These are phyloP conservation scores for Protodeltote pygarga DNA, from an alignment of 2,888 invertebrate genomes.

Conservation along the genomic window DNA sequence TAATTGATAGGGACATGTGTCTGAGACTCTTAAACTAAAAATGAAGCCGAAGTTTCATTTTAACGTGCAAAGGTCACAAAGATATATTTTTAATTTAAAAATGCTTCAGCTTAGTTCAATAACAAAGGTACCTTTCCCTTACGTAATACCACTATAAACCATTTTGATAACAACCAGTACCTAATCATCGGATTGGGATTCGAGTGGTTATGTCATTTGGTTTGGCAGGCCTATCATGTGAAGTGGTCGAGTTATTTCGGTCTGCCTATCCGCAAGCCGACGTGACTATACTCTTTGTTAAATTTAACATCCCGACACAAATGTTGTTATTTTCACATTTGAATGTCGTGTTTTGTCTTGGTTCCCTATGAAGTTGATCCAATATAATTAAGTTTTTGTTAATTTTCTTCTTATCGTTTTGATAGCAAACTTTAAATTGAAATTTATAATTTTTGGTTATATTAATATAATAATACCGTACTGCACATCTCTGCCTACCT, in stretches of 20 bases:
- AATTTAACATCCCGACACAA: slow-evolving; percentile 26
- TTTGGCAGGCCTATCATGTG: slow-evolving; percentile 51
- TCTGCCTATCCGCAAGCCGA: slow-evolving; percentile 33
- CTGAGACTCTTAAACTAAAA: slow-evolving; percentile 2
- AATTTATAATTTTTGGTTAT: too few species aligned
- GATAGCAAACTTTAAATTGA: too few species aligned
- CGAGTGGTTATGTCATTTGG: slow-evolving; percentile 47
- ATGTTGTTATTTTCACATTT: too few species aligned
- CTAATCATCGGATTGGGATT: slow-evolving; percentile 47
- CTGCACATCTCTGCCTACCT: too few species aligned
- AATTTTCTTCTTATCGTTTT: too few species aligned
- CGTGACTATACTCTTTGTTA: slow-evolving; percentile 42
- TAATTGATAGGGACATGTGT: slow-evolving; percentile 1
- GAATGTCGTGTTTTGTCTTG: too few species aligned
- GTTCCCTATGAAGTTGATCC: too few species aligned
- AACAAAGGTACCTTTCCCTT: slow-evolving; percentile 7
- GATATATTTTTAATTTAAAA: slow-evolving; percentile 20
- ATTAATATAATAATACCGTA: too few species aligned
- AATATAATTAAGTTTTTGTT: too few species aligned
- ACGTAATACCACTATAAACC: slow-evolving; percentile 14
- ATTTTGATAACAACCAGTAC: slow-evolving; percentile 26
- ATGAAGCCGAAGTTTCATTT: slow-evolving; percentile 2
- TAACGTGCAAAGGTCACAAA: slow-evolving; percentile 14
- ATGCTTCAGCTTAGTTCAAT: slow-evolving; percentile 10
- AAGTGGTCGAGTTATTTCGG: slow-evolving; percentile 53